Evolutionary conservation across 2,888 invertebrate genomes (phyloP), one percentile per base, ranked within the genome.

Genomic region (Idaea aversata): DNA sequence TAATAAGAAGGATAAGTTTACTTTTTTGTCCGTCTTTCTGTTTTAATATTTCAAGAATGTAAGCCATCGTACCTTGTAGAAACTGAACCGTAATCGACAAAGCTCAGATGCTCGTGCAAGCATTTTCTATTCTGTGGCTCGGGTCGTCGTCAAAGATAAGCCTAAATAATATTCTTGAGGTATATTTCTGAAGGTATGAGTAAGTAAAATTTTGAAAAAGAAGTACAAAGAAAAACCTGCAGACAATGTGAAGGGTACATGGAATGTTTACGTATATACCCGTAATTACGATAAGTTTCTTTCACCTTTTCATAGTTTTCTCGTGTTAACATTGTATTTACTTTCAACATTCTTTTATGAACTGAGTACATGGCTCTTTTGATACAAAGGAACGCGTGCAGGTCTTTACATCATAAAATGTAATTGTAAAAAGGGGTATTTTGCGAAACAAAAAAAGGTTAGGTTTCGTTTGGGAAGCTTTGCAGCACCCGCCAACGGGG

Each of bases 381-480:
- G 47, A 47, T 47, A 47, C 47, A 47, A 47, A 47, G 47, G 47
- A 47, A 47, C 13, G 47, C 47, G 47, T 47, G 13, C 47, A 7
- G 47, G 47, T 47, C 47, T 47, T 47, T 47, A 47, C 47, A 13
- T 47, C 47, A 47, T 47, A 65, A 62, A 61, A 62, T 64, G 60
- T 67, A 65, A 69, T 68, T 63, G 77, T 70, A 77, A 78, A 79
- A 77, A 75, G 78, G 77, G 77, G 77, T 79, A 72, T 74, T 82
- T 83, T 81, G 77, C 74, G 77, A 78, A 77, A 78, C 81, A 81
- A 81, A 25, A 25, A 84, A 85, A 82, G 80, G 80, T 78, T 81
- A 77, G 76, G 78, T 82, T 77, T 77, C 75, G 79, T 61, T 67
- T 80, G 79, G 74, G 82, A 82, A 76, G 76, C 68, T 75, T 74